These are phyloP conservation scores for Callipepla californica DNA, from an alignment of 2,113 vertebrate species.

Conservation along the genomic window DNA sequence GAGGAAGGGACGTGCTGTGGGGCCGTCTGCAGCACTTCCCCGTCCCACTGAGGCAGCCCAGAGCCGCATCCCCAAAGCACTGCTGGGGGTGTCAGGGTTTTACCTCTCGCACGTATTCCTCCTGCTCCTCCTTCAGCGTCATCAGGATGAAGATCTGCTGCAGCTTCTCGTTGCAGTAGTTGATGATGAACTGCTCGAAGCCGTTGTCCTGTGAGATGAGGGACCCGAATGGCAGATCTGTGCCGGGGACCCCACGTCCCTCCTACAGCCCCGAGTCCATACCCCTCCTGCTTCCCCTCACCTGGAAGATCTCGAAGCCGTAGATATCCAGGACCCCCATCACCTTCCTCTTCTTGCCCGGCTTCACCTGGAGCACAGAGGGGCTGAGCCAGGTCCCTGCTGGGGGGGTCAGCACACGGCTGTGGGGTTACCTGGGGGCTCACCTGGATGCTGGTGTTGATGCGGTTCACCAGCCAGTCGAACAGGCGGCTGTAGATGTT, in stretches of 20 bases:
- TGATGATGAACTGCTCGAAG: conserved; percentile 87
- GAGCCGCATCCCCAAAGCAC: neutral
- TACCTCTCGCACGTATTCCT: conserved; percentile 83
- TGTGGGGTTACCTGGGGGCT: neutral
- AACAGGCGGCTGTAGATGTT: conserved; percentile 85
- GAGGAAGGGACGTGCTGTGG: fast-evolving
- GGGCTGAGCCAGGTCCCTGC: neutral
- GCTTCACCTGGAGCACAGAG: conserved; percentile 63
- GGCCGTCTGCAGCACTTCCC: neutral
- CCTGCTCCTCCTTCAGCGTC: conserved; percentile 85
- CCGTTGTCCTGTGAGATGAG: conserved; percentile 73
- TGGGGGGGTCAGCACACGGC: fast-evolving
- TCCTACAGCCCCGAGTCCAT: fast-evolving
- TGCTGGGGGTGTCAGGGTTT: no score
- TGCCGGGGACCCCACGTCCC: fast-evolving
- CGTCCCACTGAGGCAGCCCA: fast-evolving
- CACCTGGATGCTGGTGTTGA: conserved; percentile 85
- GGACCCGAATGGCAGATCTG: fast-evolving
- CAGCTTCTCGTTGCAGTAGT: conserved; percentile 86
- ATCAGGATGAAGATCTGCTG: conserved; percentile 85
- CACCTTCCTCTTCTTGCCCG: conserved; percentile 73
- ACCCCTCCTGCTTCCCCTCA: neutral
- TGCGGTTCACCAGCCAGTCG: conserved; percentile 81
- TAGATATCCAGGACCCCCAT: conserved; percentile 87
- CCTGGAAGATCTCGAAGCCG: conserved; percentile 85